These are phyloP conservation scores for Hedychridium roseum DNA, from an alignment of 2,888 invertebrate species.

Conservation along the genomic window DNA sequence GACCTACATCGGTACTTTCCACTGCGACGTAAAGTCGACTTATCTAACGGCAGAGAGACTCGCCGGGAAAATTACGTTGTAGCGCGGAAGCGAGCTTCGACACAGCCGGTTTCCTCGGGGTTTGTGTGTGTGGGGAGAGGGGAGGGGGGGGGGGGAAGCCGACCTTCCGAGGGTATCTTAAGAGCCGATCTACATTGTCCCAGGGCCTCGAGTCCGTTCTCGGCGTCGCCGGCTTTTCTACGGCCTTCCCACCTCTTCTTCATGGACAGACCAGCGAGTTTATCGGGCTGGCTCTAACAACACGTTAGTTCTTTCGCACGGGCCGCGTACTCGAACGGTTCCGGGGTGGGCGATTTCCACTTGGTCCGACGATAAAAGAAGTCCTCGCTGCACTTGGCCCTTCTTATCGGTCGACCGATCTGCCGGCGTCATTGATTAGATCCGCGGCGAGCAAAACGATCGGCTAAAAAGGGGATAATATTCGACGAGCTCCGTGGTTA, in stretches of 20 bases:
- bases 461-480: no score
- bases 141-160: no score
- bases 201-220: constrained; percentile 29
- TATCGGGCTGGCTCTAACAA: constrained; percentile 45
- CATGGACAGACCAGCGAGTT: constrained; percentile 30
- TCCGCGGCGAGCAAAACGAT: no score
- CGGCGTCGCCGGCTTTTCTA: constrained; percentile 19
- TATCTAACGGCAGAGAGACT: no score
- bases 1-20: constrained; percentile 33
- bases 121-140: no score
- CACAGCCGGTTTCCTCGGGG: no score
- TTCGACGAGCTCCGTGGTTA: no score
- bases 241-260: constrained; percentile 10
- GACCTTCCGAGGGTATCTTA: constrained; percentile 47
- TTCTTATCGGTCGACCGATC: constrained; percentile 25
- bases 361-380: constrained; percentile 32
- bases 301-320: constrained; percentile 19
- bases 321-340: no score
- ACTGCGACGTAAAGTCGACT: no score
- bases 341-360: constrained; percentile 27
- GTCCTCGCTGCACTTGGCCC: constrained; percentile 19
- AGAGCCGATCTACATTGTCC: constrained; percentile 61
- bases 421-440: constrained; percentile 29
- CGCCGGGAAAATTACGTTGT: no score
- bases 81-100: no score